These are phyloP conservation scores for Elephantulus edwardii DNA, from an alignment of 2,113 vertebrate genomes.

Conservation along the genomic window DNA sequence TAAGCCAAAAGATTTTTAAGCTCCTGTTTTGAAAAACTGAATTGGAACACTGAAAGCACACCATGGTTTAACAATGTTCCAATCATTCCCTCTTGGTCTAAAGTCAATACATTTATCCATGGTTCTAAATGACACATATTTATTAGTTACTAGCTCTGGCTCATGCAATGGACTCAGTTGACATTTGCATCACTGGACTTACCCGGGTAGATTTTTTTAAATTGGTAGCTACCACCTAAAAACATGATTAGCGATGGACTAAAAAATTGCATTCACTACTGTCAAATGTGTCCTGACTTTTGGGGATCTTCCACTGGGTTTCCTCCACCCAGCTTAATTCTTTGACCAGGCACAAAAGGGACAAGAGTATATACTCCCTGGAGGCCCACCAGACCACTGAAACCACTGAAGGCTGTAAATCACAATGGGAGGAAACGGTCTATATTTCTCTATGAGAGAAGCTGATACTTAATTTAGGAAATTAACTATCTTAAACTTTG, in stretches of 20 bases:
- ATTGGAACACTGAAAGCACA: not conserved
- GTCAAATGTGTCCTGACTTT: too few species aligned
- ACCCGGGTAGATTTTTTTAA: not conserved
- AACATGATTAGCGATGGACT: rapidly evolving
- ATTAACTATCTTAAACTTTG: too few species aligned
- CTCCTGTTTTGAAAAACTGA: not conserved
- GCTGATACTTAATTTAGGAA: too few species aligned
- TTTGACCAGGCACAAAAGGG: too few species aligned
- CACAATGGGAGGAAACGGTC: too few species aligned
- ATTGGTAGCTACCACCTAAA: not conserved
- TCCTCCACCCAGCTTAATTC: too few species aligned
- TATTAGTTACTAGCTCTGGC: rapidly evolving
- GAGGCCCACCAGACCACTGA: too few species aligned
- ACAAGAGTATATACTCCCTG: too few species aligned
- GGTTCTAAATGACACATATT: not conserved
- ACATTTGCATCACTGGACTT: not conserved
- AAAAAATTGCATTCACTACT: too few species aligned
- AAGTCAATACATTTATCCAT: not conserved
- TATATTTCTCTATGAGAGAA: too few species aligned
- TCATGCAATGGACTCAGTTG: not conserved
- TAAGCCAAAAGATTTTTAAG: not conserved
- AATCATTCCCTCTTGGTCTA: not conserved
- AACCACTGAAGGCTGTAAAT: too few species aligned
- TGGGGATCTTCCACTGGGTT: too few species aligned
- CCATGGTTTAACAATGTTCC: not conserved